A percentile compares a stretch with the other conserved stretches of the same genome.
These are phyloP conservation scores for Drosophila takahashii DNA, from an alignment of 1,140 invertebrate genomes.

Conservation along the genomic window DNA sequence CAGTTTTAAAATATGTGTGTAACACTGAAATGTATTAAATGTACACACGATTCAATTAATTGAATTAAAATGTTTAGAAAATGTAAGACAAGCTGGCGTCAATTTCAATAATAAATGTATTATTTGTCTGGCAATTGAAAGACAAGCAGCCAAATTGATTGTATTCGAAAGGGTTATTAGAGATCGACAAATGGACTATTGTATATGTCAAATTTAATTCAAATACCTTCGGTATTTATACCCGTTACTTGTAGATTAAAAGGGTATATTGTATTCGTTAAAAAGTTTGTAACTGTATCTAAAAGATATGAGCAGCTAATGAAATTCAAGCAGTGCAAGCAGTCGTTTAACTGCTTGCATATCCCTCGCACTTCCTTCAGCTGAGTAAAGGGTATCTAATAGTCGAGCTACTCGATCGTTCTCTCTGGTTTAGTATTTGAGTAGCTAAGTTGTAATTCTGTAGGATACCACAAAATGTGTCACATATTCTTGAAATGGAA, in stretches of 20 bases:
- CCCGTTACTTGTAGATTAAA: no score
- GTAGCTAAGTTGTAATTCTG: neutral
- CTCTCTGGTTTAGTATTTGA: neutral
- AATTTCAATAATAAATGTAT: neutral
- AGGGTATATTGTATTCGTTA: no score
- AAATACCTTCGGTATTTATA: neutral
- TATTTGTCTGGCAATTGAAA: neutral
- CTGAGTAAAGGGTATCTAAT: no score
- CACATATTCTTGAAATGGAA: constrained; percentile 8
- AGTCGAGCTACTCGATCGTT: no score
- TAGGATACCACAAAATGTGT: constrained; percentile 8
- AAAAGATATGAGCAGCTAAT: no score
- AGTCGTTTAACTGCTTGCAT: no score
- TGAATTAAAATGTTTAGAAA: neutral
- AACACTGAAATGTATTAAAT: neutral
- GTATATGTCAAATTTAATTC: neutral
- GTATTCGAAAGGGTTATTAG: neutral
- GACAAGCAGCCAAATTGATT: neutral
- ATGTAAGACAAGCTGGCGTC: neutral
- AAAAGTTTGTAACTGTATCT: no score
- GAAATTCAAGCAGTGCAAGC: no score
- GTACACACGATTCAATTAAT: neutral
- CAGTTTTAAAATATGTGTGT: neutral
- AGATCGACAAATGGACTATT: neutral
- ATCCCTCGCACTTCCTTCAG: no score